These are phyloP conservation scores for Notothenia coriiceps DNA, from an alignment of 2,113 vertebrate genomes.

Conservation along the genomic window DNA sequence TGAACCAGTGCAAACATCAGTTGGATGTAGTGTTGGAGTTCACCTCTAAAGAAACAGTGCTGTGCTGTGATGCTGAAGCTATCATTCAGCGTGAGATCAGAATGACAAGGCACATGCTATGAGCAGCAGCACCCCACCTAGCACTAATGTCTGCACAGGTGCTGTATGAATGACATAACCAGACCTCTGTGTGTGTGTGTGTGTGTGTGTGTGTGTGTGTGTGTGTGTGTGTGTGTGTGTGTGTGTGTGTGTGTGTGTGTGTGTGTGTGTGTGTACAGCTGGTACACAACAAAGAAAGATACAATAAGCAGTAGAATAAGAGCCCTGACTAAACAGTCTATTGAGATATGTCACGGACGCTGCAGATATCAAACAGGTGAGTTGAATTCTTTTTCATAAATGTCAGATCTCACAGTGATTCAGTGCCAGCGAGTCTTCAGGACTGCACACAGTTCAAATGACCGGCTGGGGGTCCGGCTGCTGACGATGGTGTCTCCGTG, in stretches of 20 bases:
- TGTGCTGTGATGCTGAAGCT: slow-evolving; percentile 38
- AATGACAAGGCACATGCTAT: slow-evolving; percentile 79
- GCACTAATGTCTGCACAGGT: slow-evolving; percentile 46
- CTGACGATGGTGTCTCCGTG: slow-evolving; percentile 39
- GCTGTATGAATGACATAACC: slow-evolving; percentile 47
- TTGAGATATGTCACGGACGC: slow-evolving; percentile 47
- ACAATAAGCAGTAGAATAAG: slow-evolving; percentile 46
- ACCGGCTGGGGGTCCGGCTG: slow-evolving; percentile 50
- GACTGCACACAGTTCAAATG: slow-evolving; percentile 35
- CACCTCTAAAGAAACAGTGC: slow-evolving; percentile 51
- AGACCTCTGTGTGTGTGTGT: too few species aligned
- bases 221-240: background rate
- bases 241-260: slow-evolving; percentile 1
- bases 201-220: too few species aligned
- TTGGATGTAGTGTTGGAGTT: slow-evolving; percentile 17
- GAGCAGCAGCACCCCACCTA: slow-evolving; percentile 65
- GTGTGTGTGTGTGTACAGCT: slow-evolving; percentile 35
- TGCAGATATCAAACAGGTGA: slow-evolving; percentile 62
- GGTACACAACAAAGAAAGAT: slow-evolving; percentile 45
- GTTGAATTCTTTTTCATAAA: slow-evolving; percentile 57
- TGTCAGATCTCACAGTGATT: slow-evolving; percentile 82
- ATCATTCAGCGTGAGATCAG: slow-evolving; percentile 52
- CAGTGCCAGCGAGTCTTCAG: slow-evolving; percentile 59
- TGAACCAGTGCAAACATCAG: slow-evolving; percentile 53
- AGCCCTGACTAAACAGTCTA: slow-evolving; percentile 59